phyloP scores from a whole-genome alignment of 2,888 invertebrate species.

The Synergus laeviventris region DNA sequence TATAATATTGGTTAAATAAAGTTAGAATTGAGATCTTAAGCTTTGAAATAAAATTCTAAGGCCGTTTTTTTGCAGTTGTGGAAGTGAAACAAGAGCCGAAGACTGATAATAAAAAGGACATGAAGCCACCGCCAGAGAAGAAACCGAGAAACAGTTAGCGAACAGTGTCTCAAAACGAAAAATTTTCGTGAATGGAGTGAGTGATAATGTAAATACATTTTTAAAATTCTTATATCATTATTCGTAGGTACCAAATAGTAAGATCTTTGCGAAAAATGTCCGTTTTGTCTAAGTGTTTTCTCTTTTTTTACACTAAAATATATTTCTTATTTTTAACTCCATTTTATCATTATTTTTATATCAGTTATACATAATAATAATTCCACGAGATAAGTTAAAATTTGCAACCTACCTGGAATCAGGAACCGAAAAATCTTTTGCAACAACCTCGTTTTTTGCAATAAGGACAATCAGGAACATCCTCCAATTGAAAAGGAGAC shows the following conservation, averaged over 20 bases:
- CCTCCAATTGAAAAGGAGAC: background rate
- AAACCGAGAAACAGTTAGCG: slow-evolving; percentile 80
- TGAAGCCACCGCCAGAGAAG: slow-evolving; percentile 93
- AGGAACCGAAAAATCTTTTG: background rate
- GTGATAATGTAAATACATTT: slow-evolving; percentile 17
- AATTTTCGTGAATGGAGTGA: background rate
- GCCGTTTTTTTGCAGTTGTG: slow-evolving; percentile 63
- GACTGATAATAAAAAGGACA: slow-evolving; percentile 83
- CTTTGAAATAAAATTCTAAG: slow-evolving; percentile 5
- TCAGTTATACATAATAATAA: no score
- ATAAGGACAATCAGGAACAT: background rate
- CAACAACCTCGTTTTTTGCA: background rate
- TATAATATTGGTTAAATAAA: background rate
- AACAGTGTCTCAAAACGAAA: background rate
- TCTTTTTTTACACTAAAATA: background rate
- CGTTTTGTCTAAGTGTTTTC: background rate
- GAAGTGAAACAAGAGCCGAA: slow-evolving; percentile 84
- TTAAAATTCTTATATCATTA: background rate
- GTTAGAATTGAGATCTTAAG: background rate
- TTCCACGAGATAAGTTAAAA: background rate
- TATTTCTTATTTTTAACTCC: background rate
- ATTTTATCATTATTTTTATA: no score
- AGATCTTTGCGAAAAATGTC: background rate
- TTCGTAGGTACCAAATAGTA: background rate
- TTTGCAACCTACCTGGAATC: background rate